A percentile compares a stretch with the other conserved stretches of the same genome.
These are phyloP conservation scores for Labeo rohita DNA, from an alignment of 2,113 vertebrate species.

Conservation along the genomic window DNA sequence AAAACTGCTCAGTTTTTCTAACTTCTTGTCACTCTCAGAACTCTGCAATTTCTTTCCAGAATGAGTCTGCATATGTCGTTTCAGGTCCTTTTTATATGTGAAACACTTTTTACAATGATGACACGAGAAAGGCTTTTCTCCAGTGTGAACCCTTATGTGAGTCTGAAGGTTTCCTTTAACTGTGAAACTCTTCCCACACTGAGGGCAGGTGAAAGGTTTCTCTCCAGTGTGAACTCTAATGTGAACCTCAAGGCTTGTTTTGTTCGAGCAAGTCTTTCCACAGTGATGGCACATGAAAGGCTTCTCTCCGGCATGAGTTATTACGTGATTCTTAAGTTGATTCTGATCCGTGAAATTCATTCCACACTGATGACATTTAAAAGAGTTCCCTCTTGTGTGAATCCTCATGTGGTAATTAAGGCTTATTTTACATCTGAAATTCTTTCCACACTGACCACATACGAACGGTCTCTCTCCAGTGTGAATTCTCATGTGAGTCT, in stretches of 20 bases:
- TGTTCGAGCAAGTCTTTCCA: neutral
- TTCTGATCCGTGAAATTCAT: neutral
- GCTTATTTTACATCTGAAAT: constrained; percentile 1
- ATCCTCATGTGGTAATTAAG: neutral
- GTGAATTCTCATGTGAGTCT: neutral
- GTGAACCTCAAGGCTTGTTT: neutral
- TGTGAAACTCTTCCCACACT: neutral
- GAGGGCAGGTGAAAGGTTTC: neutral
- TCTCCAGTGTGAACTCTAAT: neutral
- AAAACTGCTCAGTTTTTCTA: neutral
- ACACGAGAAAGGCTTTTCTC: neutral
- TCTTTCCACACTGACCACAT: neutral
- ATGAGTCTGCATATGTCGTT: neutral
- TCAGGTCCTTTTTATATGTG: neutral
- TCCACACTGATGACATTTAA: neutral
- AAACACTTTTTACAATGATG: neutral
- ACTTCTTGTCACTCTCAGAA: neutral
- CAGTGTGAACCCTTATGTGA: neutral
- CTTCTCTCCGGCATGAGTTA: neutral
- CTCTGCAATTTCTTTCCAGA: neutral
- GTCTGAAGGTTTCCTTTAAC: constrained; percentile 2
- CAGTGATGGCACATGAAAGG: neutral
- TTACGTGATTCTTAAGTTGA: neutral
- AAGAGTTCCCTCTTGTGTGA: neutral
- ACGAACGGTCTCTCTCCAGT: neutral